Base-by-base conservation (phyloP, 2,888 invertebrate species). In the Anthrax anthrax region DNA sequence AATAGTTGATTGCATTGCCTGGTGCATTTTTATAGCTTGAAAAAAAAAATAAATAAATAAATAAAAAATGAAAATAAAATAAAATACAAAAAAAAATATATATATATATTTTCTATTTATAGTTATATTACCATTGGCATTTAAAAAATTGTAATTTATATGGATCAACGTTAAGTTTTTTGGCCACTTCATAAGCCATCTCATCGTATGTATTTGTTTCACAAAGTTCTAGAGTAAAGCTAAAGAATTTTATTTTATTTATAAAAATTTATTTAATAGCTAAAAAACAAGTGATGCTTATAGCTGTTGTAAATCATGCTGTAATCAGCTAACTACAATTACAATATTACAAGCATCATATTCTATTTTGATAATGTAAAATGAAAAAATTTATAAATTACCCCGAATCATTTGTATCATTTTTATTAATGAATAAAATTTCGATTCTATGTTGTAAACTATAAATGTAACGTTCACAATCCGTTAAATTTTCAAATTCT, bases 401-500 rank as follows among this genome's bases (percentile, higher is more conserved):
- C 73, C 90, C 94, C 44, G 84, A 82, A 70, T 96, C 96, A 64
- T 84, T 90, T 45, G 87, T 82, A 67, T 90, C 84, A 56, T 81
- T 84, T 75, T 96, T 96, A 73, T 96, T 95, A 63, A 92, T 85
- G 71, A 96, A 96, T 54, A 88, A 90, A 57, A 97, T 90, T 72
- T 96, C 96, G 47, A 88, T 83, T 67, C 87, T 78, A 69, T 81
- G 81, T 70, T 82, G 84, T 56, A 88, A 74, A 70, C 84, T 92
- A 73, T 82, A 80, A 73, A 92, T 95, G 73, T 92, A 95, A 67
- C 95, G 94, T 66, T 84, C 82, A 65, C 90, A 91, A 45, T 90
- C 90, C 42, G 92, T 90, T 63, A 92, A 75, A 70, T 91, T n/a
- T n/a, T n/a, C n/a, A n/a, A 86, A 86, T 61, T 88, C 89, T 71